Base-by-base conservation (phyloP, 2,113 vertebrate species). In the Sciurus niger region DNA sequence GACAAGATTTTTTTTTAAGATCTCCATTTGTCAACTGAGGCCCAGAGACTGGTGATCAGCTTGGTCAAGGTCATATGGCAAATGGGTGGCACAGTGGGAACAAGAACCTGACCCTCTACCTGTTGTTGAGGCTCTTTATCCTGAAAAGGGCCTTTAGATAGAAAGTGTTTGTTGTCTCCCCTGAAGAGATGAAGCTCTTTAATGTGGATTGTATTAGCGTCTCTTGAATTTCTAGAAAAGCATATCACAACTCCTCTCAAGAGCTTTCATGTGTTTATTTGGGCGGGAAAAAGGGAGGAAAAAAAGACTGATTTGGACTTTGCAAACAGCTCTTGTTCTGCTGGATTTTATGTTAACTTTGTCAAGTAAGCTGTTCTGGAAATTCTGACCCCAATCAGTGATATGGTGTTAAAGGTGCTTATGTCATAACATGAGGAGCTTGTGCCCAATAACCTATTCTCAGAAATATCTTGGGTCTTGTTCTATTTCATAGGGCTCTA, bases 321-420 rank as follows among this genome's bases (percentile, higher is more conserved):
- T 76, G 40, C 14, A 48, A 80, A 85, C 46, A 80, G 65, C 6
- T 79, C 30, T 80, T 92, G 17, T 78, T 93, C 72, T 76, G 17
- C 4, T 90, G 53, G 37, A 48, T 37, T 40, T 55, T 58, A 37
- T 84, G 46, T 72, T 65, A 88, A 78, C 22, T n/a, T 72, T 80
- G 25, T 73, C 77, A 88, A 6, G 51, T 60, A 78, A 90, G 12
- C 37, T 63, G n/a, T 78, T 88, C n/a, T 88, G 20, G 18, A 55
- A 86, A 87, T 72, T 90, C 43, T 95, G 60, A 65, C 51, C 70
- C 58, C 78, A 18, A 78, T 53, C 70, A 40, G 91, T 95, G 88
- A 82, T 18, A 4, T 70, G 7, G 8, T 65, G 34, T 65, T 28
- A 70, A 63, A 76, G 51, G 37, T 48, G 17, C 16, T 93, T 58